These are phyloP conservation scores for Synodontis membranacea DNA, from an alignment of 2,113 vertebrate genomes.

Conservation along the genomic window DNA sequence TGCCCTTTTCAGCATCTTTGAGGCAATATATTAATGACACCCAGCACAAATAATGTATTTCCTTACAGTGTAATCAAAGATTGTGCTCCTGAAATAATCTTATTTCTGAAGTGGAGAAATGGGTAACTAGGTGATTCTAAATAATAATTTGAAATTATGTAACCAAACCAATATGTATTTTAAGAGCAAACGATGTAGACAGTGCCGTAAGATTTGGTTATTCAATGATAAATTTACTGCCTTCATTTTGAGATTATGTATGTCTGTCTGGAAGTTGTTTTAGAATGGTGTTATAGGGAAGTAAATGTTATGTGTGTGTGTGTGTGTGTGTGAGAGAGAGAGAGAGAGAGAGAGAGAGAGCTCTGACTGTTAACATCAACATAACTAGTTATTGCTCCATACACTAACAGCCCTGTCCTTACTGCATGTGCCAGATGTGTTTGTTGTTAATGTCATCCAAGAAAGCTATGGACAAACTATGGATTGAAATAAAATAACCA, in stretches of 20 bases:
- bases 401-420: background rate
- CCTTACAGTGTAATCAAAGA: background rate
- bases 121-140: background rate
- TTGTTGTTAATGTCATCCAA: constrained; percentile 11
- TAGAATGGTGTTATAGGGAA: background rate
- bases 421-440: constrained; percentile 36
- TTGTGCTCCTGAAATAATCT: background rate
- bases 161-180: constrained; percentile 19
- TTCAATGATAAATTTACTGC: background rate
- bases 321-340: background rate
- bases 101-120: background rate
- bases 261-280: background rate
- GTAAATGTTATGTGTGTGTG: background rate
- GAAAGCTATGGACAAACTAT: constrained; percentile 1
- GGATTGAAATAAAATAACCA: background rate
- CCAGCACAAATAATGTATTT: constrained; percentile 1
- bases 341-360: background rate
- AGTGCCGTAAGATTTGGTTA: background rate
- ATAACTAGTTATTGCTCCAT: background rate
- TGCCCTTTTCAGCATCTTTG: background rate
- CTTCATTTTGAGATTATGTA: constrained; percentile 8
- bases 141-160: background rate
- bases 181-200: constrained; percentile 7
- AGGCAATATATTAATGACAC: background rate
- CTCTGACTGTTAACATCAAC: background rate